Conservation (phyloP, 2,888 invertebrate genomes). For the Oxyteleia sp. region DNA sequence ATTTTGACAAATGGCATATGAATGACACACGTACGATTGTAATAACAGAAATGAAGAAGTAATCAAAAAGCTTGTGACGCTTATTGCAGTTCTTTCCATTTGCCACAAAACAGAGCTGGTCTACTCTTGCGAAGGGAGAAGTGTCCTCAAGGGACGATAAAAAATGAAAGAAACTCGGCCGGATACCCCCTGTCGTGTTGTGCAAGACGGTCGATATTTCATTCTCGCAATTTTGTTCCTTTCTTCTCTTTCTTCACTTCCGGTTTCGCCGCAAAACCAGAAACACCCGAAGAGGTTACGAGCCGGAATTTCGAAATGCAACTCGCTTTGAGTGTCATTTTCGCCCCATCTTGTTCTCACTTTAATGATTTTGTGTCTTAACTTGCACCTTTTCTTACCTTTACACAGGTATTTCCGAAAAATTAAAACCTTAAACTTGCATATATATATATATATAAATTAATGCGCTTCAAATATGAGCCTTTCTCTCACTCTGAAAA, state of each 20-base stretch:
- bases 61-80: conserved; percentile 33
- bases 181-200: conserved; percentile 45
- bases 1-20: conserved; percentile 18
- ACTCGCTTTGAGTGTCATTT: conserved; percentile 41
- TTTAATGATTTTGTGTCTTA: conserved; percentile 43
- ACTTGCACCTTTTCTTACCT: conserved; percentile 9
- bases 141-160: conserved; percentile 31
- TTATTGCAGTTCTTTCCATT: conserved; percentile 37
- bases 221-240: conserved; percentile 50
- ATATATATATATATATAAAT: too few relatives aligned
- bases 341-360: conserved; percentile 37
- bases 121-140: conserved; percentile 30
- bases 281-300: conserved; percentile 51
- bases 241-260: conserved; percentile 44
- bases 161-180: conserved; percentile 48
- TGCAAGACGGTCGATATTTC: conserved; percentile 55
- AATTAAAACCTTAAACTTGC: neutral
- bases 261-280: conserved; percentile 52
- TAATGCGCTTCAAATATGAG: too few relatives aligned
- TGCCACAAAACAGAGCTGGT: conserved; percentile 24
- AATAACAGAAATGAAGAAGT: conserved; percentile 31
- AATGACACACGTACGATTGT: conserved; percentile 23
- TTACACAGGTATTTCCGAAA: conserved; percentile 11
- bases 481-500: too few relatives aligned
- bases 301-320: conserved; percentile 48